Base-by-base conservation (phyloP, 2,888 invertebrate species). In the Erynnis tages region DNA sequence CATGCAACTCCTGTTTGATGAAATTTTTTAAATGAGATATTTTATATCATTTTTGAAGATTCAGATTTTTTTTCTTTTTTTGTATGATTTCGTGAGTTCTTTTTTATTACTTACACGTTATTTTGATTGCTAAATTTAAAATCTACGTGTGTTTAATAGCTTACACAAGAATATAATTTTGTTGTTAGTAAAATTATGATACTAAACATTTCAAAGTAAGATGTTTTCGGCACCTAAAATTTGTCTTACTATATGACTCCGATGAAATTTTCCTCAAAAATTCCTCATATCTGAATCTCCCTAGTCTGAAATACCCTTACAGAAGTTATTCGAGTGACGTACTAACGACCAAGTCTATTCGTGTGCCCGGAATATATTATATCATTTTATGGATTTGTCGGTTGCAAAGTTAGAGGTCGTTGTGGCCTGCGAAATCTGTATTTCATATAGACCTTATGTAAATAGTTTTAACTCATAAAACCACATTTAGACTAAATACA, bases 321-420 rank as follows among this genome's bases (percentile, higher is more conserved):
- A 59, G 40, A 40, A 27, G 40, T 67, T 67, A 68, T 68, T 67
- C 67, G 58, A 55, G 40, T 40, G 40, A 40, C 63, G 67, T 65
- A 62, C 62, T 60, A 58, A 56, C 62, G 61, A 60, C 58, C 60
- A 17, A 29, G 30, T 43, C 43, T 43, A n/a, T 43, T 30, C 43
- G 30, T 43, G 17, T 43, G 43, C 30, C 30, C 43, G 30, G 30
- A 43, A 43, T 43, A 29, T 29, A 43, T 43, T 29, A 29, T 43
- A 17, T 41, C 17, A 41, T 29, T 27, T 41, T 41, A 41, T 41
- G 41, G 41, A 41, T 27, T 41, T 41, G 8, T 29, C 29, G 27
- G 25, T n/a, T 32, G 6, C 32, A 14, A 38, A 23, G 38, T 38
- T 38, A 38, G 38, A 14, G 23, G 23, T 23, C 10, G 16, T 16